Evolutionary conservation across 2,797 vertebrate genomes (phyloP), one percentile per base, ranked within the genome.

Genomic region (Trematomus bernacchii): DNA sequence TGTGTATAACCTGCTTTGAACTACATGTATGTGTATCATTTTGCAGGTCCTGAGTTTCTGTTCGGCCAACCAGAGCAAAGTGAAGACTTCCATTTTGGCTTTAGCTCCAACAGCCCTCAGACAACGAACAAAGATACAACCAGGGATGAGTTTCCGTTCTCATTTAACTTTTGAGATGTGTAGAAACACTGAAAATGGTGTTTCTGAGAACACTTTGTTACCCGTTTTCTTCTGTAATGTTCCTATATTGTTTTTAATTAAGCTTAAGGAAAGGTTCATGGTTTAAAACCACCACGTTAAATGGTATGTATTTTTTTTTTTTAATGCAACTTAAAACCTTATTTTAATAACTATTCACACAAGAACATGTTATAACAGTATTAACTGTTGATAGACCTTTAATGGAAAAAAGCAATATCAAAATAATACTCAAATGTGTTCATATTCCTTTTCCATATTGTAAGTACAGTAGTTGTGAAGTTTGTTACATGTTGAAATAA

Each of bases 41-140:
- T 78, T 47, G 2, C 70, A 95, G 93, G 86, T 60, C 21, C 78
- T 2, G 85, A 87, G 47, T 96, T 96, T 82, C 82, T 92, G 79
- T 95, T 96, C 72, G 85, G 90, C 62, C 92, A 93, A 50, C 54
- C 85, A 48, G 92, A 93, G 60, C 86, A 82, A 70, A 76, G 76
- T 30, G 93, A 94, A 48, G 91, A 91, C n/a, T 96, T 96, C 67
- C 79, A 89, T 62, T 95, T 96, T 81, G 72, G 86, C 7, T 95
- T 96, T 21, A 19, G 66, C 19, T 33, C 90, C 16, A 85, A 90
- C 40, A 93, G 84, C 50, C 88, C 92, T 52, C 67, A 68, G 33
- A 58, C 67, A 46, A 58, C 68, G 12, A 50, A 81, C 40, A 84
- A 80, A 64, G 85, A 88, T 10, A 79, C 85, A 59, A 67, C 23